These are phyloP conservation scores for Gnathonemus longibarbis DNA, from an alignment of 2,113 vertebrate genomes.

Conservation along the genomic window DNA sequence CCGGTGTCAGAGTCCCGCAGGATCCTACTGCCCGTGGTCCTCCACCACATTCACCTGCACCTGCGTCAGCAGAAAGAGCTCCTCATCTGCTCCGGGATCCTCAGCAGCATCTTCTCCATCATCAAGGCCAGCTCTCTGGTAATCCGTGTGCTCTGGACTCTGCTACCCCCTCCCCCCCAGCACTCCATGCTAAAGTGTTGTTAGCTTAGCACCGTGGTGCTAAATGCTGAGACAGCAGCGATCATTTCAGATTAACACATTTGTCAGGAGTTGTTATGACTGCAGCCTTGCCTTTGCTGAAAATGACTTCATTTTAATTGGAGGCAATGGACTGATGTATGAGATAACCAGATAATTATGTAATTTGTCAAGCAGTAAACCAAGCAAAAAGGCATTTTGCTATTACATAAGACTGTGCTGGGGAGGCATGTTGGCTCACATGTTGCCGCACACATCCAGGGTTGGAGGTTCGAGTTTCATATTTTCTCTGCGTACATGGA, in stretches of 20 bases:
- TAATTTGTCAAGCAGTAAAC: not conserved
- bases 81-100: conserved; percentile 93
- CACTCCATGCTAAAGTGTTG: not conserved
- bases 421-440: not conserved
- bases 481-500: not conserved
- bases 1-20: conserved; percentile 74
- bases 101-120: conserved; percentile 95
- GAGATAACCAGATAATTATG: not conserved
- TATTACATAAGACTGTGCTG: not conserved
- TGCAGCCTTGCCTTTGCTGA: not conserved
- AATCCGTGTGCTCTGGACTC: conserved; percentile 21
- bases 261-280: not conserved
- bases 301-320: not conserved
- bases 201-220: not conserved
- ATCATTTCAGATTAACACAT: not conserved
- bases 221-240: not conserved
- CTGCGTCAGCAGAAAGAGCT: conserved; percentile 95
- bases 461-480: not conserved
- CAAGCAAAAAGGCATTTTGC: not conserved
- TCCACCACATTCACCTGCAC: conserved; percentile 96
- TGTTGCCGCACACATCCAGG: not conserved
- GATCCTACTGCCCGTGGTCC: conserved; percentile 89
- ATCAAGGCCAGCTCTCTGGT: conserved; percentile 73
- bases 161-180: not conserved
- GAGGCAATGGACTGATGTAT: not conserved